A percentile compares a stretch with the other conserved stretches of the same genome.
phyloP scores from a whole-genome alignment of 1,140 invertebrate genomes.

The Paralvinella palmiformis region DNA sequence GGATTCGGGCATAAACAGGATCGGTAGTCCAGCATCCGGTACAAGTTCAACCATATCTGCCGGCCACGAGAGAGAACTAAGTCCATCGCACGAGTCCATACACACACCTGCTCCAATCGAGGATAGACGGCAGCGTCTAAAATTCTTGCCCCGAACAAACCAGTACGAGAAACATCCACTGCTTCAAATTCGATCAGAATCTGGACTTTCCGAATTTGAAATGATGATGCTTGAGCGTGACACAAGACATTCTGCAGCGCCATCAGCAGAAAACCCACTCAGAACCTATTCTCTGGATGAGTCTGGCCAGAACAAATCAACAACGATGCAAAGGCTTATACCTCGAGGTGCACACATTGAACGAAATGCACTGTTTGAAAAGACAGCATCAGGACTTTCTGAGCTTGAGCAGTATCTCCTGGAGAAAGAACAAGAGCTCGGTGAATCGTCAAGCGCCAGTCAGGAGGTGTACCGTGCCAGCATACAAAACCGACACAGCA shows the following conservation, averaged over 20 bases:
- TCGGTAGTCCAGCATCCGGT: neutral
- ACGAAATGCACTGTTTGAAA: neutral
- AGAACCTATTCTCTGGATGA: too few species aligned
- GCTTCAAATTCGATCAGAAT: neutral
- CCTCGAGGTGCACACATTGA: conserved; percentile 4
- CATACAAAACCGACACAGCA: neutral
- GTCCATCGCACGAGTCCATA: neutral
- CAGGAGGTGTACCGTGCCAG: neutral
- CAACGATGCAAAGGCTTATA: neutral
- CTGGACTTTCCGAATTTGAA: conserved; percentile 4
- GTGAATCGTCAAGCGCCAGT: neutral
- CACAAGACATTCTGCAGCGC: neutral
- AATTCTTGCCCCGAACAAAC: neutral
- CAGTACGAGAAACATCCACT: conserved; percentile 10
- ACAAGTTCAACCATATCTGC: too few species aligned
- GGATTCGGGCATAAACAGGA: too few species aligned
- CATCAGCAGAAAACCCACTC: neutral
- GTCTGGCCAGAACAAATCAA: neutral
- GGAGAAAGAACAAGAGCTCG: neutral
- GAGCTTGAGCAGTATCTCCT: conserved; percentile 5
- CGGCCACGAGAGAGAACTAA: neutral
- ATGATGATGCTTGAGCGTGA: neutral
- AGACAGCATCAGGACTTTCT: neutral
- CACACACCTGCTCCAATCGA: too few species aligned
- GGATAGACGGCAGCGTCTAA: neutral